Evolutionary conservation across 2,888 invertebrate genomes (phyloP).

Genomic region (Chrysolina americana): DNA sequence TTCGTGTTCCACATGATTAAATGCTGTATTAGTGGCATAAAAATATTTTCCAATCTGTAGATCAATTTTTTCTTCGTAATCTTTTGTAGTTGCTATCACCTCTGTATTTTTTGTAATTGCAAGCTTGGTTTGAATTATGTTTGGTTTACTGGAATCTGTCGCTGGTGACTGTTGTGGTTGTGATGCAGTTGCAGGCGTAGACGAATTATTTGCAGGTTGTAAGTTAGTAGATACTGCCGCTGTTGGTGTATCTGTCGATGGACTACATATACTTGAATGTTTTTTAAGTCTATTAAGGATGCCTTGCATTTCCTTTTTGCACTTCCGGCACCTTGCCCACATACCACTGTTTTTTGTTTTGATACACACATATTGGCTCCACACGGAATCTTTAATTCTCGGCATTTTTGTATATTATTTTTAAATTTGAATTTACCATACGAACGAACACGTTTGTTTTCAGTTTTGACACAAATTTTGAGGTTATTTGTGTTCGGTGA

Average conservation of each 20-base stretch:
- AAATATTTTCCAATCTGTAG: constrained; percentile 23
- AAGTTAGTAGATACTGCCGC: constrained; percentile 28
- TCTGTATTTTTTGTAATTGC: constrained; percentile 27
- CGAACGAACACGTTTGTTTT: too few species aligned
- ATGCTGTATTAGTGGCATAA: constrained; percentile 18
- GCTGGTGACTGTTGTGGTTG: constrained; percentile 27
- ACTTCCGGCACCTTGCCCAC: constrained; percentile 23
- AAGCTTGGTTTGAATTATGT: constrained; percentile 26
- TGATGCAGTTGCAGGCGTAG: constrained; percentile 27
- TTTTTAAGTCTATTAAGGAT: constrained; percentile 25
- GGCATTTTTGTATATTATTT: too few species aligned
- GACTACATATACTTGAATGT: constrained; percentile 23
- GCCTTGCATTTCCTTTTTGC: constrained; percentile 26
- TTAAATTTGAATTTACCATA: too few species aligned
- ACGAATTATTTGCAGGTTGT: constrained; percentile 28
- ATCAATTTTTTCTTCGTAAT: constrained; percentile 27
- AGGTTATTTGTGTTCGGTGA: constrained; percentile 24
- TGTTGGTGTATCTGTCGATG: constrained; percentile 27
- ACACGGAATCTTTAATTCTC: constrained; percentile 26
- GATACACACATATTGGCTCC: constrained; percentile 24
- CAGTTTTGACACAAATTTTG: constrained; percentile 12
- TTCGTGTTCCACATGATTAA: constrained; percentile 27
- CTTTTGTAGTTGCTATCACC: constrained; percentile 28
- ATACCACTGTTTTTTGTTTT: constrained; percentile 24
- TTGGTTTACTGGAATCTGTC: constrained; percentile 25